phyloP scores from a whole-genome alignment of 2,113 vertebrate species.

The Perca schrenkii region DNA sequence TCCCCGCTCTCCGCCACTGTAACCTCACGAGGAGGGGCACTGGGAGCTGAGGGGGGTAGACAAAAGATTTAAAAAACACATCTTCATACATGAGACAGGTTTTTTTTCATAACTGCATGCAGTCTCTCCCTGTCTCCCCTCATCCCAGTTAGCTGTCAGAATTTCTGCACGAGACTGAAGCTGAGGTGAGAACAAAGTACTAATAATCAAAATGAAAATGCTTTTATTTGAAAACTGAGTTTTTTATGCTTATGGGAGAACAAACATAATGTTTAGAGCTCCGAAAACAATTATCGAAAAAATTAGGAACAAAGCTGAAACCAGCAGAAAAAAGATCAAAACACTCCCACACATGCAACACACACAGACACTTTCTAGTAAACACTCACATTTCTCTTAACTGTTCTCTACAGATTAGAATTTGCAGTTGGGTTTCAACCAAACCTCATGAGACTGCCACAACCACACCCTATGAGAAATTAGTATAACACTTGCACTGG shows the following conservation, averaged over 20 bases:
- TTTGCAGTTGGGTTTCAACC: constrained; percentile 68
- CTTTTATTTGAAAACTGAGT: constrained; percentile 44
- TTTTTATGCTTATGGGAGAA: constrained; percentile 39
- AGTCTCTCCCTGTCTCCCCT: constrained; percentile 8
- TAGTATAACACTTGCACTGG: constrained; percentile 65
- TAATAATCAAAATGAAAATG: constrained; percentile 37
- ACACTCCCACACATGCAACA: constrained; percentile 58
- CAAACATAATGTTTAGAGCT: constrained; percentile 47
- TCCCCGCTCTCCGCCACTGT: constrained; percentile 94
- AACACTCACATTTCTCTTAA: constrained; percentile 41
- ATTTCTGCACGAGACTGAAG: constrained; percentile 39
- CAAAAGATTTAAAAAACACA: constrained; percentile 66
- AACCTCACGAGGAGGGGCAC: constrained; percentile 94
- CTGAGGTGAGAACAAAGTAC: constrained; percentile 64
- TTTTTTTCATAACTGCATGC: constrained; percentile 13
- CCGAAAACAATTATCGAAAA: constrained; percentile 68
- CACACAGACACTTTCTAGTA: constrained; percentile 39
- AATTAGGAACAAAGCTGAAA: constrained; percentile 59
- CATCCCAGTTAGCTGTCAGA: constrained; percentile 40
- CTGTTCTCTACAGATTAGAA: constrained; percentile 54
- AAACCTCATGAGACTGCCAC: constrained; percentile 71
- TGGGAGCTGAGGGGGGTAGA: constrained; percentile 86
- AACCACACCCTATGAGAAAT: constrained; percentile 80
- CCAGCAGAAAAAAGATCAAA: constrained; percentile 57
- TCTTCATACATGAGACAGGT: constrained; percentile 41